These are phyloP conservation scores for Agonopterix subpropinquella DNA, from an alignment of 2,888 invertebrate genomes.

Conservation along the genomic window DNA sequence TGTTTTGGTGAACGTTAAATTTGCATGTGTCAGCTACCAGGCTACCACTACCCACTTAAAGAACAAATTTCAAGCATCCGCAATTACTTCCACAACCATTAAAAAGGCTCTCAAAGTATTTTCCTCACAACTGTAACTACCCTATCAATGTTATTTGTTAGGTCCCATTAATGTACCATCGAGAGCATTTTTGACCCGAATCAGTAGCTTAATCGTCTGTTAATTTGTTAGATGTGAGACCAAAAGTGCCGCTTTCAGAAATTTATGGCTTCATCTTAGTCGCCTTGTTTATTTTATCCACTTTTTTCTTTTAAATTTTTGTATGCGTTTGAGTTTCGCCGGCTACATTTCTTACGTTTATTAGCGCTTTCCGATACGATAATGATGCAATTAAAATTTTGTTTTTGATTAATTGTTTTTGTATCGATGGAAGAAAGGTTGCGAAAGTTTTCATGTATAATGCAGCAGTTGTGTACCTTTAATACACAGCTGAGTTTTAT, in stretches of 20 bases:
- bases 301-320: constrained; percentile 29
- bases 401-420: constrained; percentile 17
- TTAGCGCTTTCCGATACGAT: constrained; percentile 30
- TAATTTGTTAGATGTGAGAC: constrained; percentile 68
- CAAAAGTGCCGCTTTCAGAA: constrained; percentile 59
- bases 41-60: too few relatives aligned
- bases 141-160: constrained; percentile 58
- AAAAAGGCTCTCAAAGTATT: constrained; percentile 4
- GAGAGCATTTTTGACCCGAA: constrained; percentile 51
- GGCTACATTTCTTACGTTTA: constrained; percentile 27
- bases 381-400: constrained; percentile 33
- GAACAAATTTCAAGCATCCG: too few relatives aligned
- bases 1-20: too few relatives aligned
- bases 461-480: too few relatives aligned
- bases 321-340: constrained; percentile 29
- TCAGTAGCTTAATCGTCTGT: constrained; percentile 72
- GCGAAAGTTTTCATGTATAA: too few relatives aligned
- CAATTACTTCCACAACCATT: too few relatives aligned
- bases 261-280: constrained; percentile 70
- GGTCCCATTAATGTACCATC: constrained; percentile 54
- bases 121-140: constrained; percentile 22
- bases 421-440: too few relatives aligned
- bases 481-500: too few relatives aligned
- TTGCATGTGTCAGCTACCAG: too few relatives aligned
- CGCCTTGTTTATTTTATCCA: constrained; percentile 52